Evolutionary conservation across 2,888 invertebrate species (phyloP), one percentile per base, ranked within the genome.

Genomic region (Mythimna albipuncta): DNA sequence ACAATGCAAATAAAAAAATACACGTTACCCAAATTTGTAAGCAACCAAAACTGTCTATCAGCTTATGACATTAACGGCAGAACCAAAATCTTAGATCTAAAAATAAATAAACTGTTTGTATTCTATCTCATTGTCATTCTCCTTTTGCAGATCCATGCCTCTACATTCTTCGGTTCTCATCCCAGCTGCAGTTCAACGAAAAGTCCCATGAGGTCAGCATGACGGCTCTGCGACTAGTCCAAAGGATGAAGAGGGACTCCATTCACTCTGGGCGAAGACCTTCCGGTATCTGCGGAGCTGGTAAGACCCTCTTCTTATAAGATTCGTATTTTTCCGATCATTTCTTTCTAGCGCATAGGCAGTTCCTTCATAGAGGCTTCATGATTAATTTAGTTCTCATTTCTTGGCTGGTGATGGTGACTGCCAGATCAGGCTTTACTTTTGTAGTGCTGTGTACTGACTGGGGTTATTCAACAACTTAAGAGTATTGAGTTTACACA

Each of bases 201-300:
- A 99, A 99, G 94, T 98, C 98, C 16, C 99, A 99, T 89, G 99
- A 99, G 91, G 99, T 99, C 7, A 98, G 98, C 70, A 98, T 98
- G 97, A 99, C 99, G 3, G 99, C 99, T 0, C 96, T 99, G 72
- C 97, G 99, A 71, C 97, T 99, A 76, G 99, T 99, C 35, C 98
- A 99, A 94, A 97, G 99, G 87, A 99, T 99, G 99, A 99, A 99
- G 94, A 97, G 99, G 88, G 99, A 99, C 94, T 99, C 99, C 92
- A 98, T 99, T 93, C 99, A 99, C 92, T 99, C 98, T 0, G 99
- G 99, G 10, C 97, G 99, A 75, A 96, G 99, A 85, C 99, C 99
- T 1, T 99, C 99, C 0, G 99, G 99, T 16, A 97, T 99, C 32
- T 99, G 99, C 94, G 99, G 99, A 38, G 99, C 99, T 91, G 99